Base-by-base conservation (phyloP, 2,113 vertebrate genomes). In the Esox niger region DNA sequence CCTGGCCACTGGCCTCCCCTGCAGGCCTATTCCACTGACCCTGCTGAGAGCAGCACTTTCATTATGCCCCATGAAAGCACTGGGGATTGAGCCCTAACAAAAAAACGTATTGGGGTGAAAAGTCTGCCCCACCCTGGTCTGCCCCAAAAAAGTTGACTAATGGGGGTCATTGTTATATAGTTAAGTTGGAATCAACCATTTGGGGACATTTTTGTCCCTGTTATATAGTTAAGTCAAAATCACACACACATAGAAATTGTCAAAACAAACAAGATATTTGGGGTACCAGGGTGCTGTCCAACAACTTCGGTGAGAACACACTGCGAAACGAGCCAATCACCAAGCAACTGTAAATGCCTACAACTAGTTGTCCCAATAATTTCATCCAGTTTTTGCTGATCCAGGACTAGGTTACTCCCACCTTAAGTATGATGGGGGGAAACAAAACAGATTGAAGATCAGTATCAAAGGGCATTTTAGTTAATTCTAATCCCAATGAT, bases 11-110 rank as follows among this genome's bases (percentile, higher is more conserved):
- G 87, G 84, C 78, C 83, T 88, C 85, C 81, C 86, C 92, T 82
- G 84, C 84, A 81, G 47, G n/a, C 47, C 47, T 52, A 89, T 23
- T 4, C 25, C 55, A 57, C 55, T 57, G 23, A 57, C 90, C 86
- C 87, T 94, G 96, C 95, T 95, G 93, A 95, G 88, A 64, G 77
- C 86, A 93, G 95, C 94, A 89, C 76, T 96, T 94, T 87, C 79
- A 94, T 96, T 97, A 87, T 97, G 70, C 78, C 64, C 55, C 62
- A 76, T 89, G 86, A 94, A 94, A 92, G 88, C 88, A 90, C 84
- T 82, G 81, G 92, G 93, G 93, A 93, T 91, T 94, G 92, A 91
- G 78, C 88, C 83, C 77, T 88, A 91, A 93, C 93, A 95, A 95
- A 93, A 93, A 81, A 78, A 5, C 54, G 3, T 27, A 84, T 87